Evolutionary conservation across 2,888 invertebrate genomes (phyloP).

Genomic region (Chalcis sispes): DNA sequence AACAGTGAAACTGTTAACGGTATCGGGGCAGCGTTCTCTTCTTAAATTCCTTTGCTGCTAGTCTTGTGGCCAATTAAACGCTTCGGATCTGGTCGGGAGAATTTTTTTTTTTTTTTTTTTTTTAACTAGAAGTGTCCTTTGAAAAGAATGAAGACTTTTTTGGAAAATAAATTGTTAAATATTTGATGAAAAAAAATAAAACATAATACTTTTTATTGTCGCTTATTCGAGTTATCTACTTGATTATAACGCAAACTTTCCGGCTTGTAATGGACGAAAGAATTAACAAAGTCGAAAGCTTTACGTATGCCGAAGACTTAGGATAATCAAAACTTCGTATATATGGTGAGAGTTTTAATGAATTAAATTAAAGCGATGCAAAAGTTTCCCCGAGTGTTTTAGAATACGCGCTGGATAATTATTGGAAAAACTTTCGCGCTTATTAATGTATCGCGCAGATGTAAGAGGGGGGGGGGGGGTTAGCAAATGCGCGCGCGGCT

Average conservation of each 20-base stretch:
- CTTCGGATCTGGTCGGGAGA: neutral
- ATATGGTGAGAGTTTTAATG: slow-evolving; percentile 27
- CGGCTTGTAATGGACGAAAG: neutral
- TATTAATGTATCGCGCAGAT: slow-evolving; percentile 7
- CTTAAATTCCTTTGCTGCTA: neutral
- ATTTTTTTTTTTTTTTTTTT: neutral
- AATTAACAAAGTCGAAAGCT: slow-evolving; percentile 41
- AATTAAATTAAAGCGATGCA: slow-evolving; percentile 28
- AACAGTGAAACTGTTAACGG: slow-evolving; percentile 26
- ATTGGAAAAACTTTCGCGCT: slow-evolving; percentile 28
- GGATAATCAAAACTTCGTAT: slow-evolving; percentile 26
- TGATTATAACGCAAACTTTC: neutral
- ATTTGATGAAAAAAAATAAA: slow-evolving; percentile 27
- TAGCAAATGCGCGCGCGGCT: no score
- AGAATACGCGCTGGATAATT: slow-evolving; percentile 25
- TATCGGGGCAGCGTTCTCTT: slow-evolving; percentile 1
- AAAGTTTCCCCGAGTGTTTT: slow-evolving; percentile 15
- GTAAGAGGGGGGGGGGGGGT: no score
- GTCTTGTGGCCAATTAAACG: no score
- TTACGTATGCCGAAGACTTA: slow-evolving; percentile 36
- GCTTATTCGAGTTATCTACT: no score
- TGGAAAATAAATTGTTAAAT: neutral
- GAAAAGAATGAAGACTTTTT: neutral
- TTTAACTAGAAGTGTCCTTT: no score
- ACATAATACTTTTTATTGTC: slow-evolving; percentile 3